These are phyloP conservation scores for Bombus difficillimus DNA, from an alignment of 1,140 invertebrate genomes.

Conservation along the genomic window DNA sequence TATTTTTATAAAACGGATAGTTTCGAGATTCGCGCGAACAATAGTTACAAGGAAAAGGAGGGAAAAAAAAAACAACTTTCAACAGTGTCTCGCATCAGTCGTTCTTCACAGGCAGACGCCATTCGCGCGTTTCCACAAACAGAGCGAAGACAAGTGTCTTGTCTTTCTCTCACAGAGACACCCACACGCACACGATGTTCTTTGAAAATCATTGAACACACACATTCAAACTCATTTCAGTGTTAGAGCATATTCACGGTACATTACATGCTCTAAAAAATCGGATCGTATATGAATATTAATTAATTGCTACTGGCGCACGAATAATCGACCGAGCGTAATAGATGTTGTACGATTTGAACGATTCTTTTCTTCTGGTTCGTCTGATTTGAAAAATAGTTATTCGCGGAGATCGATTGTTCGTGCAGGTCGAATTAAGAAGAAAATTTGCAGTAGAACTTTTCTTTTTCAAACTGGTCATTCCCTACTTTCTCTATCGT, in stretches of 20 bases:
- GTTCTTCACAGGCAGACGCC: constrained; percentile 36
- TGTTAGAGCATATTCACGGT: constrained; percentile 81
- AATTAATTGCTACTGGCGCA: constrained; percentile 77
- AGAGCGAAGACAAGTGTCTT: constrained; percentile 8
- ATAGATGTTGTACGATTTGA: no score
- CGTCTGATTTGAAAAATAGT: background rate
- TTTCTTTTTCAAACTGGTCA: constrained; percentile 68
- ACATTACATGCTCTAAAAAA: constrained; percentile 81
- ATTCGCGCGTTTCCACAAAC: constrained; percentile 41
- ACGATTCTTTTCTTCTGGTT: background rate
- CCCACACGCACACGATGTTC: constrained; percentile 30
- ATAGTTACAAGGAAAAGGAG: constrained; percentile 48
- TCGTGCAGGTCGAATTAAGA: constrained; percentile 74
- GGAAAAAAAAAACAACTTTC: constrained; percentile 46
- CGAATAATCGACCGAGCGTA: constrained; percentile 67
- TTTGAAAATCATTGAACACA: constrained; percentile 33
- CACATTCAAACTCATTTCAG: constrained; percentile 73
- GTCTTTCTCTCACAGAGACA: background rate
- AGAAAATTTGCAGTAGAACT: constrained; percentile 83
- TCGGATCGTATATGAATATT: constrained; percentile 78
- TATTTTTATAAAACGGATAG: constrained; percentile 56
- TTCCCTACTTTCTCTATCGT: constrained; percentile 52
- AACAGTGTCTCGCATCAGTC: constrained; percentile 43
- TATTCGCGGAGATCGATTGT: constrained; percentile 58
- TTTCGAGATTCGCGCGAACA: background rate